Conservation (phyloP, 2,113 vertebrate species). For the Pteronura brasiliensis region DNA sequence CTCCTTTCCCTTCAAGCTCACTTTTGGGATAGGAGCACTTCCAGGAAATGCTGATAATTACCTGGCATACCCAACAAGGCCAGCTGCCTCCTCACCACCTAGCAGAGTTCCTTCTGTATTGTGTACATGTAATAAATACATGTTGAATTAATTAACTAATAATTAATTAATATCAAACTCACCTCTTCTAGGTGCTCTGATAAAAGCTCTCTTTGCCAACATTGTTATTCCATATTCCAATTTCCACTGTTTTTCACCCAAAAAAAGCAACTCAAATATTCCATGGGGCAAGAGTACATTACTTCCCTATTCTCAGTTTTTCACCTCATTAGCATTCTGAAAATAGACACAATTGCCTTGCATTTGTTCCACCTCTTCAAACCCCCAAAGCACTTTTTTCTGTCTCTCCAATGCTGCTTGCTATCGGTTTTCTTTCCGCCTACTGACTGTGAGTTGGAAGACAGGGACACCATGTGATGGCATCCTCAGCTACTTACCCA, state of each 20-base stretch:
- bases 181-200: not conserved
- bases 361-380: not conserved
- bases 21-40: not conserved
- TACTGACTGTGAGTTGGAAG: not conserved
- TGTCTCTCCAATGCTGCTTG: not conserved
- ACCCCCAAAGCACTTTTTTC: not conserved
- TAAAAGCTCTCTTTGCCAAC: not conserved
- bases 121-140: not conserved
- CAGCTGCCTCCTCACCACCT: not conserved
- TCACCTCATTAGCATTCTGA: not conserved
- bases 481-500: not conserved
- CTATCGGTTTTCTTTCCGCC: not conserved
- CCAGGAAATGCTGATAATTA: not conserved
- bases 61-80: not conserved
- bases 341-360: not conserved
- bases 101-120: not conserved
- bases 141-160: not conserved
- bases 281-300: not conserved
- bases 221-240: not conserved
- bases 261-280: conserved; percentile 5
- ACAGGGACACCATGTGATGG: not conserved
- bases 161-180: not conserved
- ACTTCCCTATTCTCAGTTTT: not conserved
- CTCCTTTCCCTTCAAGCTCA: not conserved
- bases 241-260: not conserved